These are phyloP conservation scores for Siniperca obscura DNA, from an alignment of 2,797 vertebrate genomes.

Conservation along the genomic window DNA sequence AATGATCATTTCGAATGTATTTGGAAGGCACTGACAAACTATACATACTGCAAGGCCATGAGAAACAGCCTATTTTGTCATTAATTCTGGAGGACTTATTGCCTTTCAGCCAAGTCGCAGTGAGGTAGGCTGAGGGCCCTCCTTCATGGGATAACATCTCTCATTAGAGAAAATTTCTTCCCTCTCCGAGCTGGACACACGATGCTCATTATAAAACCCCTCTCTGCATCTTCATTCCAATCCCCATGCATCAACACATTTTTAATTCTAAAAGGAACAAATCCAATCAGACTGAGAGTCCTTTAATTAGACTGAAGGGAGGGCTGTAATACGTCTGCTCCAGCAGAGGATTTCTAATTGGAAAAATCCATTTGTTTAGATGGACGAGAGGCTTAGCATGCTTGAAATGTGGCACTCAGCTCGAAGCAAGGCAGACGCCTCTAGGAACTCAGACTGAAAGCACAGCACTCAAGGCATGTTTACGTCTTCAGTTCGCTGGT, in stretches of 20 bases:
- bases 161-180: conserved; percentile 24
- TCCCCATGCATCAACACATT: conserved; percentile 37
- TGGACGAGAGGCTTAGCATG: conserved; percentile 35
- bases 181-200: conserved; percentile 14
- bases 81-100: conserved; percentile 4
- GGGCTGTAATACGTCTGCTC: conserved; percentile 29
- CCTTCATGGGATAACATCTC: conserved; percentile 34
- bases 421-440: conserved; percentile 1
- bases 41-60: background rate
- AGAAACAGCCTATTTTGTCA: background rate
- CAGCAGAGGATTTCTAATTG: conserved; percentile 59
- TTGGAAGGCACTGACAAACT: background rate
- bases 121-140: conserved; percentile 6
- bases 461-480: conserved; percentile 20
- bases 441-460: conserved; percentile 9
- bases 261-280: conserved; percentile 52
- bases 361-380: conserved; percentile 61
- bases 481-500: conserved; percentile 21
- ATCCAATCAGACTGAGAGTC: conserved; percentile 52
- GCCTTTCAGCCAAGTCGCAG: conserved; percentile 11
- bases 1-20: background rate
- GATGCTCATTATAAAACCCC: conserved; percentile 6
- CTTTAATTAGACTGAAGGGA: conserved; percentile 55
- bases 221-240: conserved; percentile 42
- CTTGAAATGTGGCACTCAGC: conserved; percentile 27